Conservation (phyloP, 2,797 vertebrate genomes). For the Orestias chungarensis region DNA sequence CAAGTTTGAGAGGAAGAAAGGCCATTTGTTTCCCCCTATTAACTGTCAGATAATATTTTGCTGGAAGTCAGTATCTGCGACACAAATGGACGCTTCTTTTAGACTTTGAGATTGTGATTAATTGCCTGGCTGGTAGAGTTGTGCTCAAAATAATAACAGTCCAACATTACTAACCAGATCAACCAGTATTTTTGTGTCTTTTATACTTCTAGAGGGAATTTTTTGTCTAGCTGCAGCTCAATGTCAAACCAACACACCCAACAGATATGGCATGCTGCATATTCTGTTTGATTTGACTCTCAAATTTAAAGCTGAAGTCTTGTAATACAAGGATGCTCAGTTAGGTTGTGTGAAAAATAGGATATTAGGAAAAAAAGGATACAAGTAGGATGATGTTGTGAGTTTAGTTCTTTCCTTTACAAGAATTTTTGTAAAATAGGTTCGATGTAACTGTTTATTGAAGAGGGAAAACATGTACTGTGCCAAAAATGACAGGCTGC, state of each 20-base stretch:
- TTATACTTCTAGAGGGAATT: neutral
- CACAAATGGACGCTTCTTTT: neutral
- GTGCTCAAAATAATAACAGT: neutral
- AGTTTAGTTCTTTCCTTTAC: neutral
- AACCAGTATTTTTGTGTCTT: neutral
- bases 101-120: conserved; percentile 2
- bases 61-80: conserved; percentile 3
- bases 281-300: neutral
- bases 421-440: no score
- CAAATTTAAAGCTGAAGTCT: neutral
- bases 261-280: neutral
- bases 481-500: no score
- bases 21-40: conserved; percentile 42
- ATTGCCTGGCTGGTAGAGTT: conserved; percentile 3
- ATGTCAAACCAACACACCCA: neutral
- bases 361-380: no score
- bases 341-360: neutral
- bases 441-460: no score
- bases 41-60: conserved; percentile 5
- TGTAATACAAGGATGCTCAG: neutral
- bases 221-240: neutral
- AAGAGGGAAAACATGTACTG: no score
- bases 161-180: neutral
- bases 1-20: conserved; percentile 12
- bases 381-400: no score